Evolutionary conservation across 2,888 invertebrate species (phyloP), one percentile per base, ranked within the genome.

Genomic region (Sinentomon sp.): DNA sequence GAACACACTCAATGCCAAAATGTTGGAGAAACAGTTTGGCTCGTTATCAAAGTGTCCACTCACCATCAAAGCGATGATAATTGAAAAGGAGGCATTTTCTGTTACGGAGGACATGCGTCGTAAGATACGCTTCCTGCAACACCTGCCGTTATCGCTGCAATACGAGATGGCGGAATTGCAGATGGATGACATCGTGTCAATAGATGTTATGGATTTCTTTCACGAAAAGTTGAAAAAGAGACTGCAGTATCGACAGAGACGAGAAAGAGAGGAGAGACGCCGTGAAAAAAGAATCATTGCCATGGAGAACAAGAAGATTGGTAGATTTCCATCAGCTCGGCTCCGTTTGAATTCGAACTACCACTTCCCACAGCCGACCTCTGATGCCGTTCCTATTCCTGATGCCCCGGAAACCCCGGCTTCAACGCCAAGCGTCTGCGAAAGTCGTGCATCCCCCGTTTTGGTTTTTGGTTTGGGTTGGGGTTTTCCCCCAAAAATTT

Each of bases 101-200:
- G 75, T 87, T 58, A 75, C 67, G 14, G 75, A 77, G 57, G 76
- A 78, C 45, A 46, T 78, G 48, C 60, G 85, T 44, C 64, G 64
- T 38, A 61, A 74, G 28, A 56, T 75, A 43, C 62, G 74, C 29
- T 78, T 75, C 46, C 54, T 82, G 29, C 64, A 72, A 33, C 92
- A 94, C 53, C 59, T 94, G 44, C 89, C 92, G 1, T 59, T 87
- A 6, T 75, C 80, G 37, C 80, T 82, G 47, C 74, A 76, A 36
- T 83, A 85, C 55, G 75, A 82, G 47, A 64, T 89, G 22, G 80
- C 77, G 22, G 92, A 92, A 54, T 62, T 92, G 36, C 66, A 75
- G 36, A 55, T 94, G 30, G 61, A 62, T 38, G 64, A 78, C 0
- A 50, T 66, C 36, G 61, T 89, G 3, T 66, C 68, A 4, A 51